Evolutionary conservation across 2,113 vertebrate genomes (phyloP).

Genomic region (zebrafish (Danio rerio)): DNA sequence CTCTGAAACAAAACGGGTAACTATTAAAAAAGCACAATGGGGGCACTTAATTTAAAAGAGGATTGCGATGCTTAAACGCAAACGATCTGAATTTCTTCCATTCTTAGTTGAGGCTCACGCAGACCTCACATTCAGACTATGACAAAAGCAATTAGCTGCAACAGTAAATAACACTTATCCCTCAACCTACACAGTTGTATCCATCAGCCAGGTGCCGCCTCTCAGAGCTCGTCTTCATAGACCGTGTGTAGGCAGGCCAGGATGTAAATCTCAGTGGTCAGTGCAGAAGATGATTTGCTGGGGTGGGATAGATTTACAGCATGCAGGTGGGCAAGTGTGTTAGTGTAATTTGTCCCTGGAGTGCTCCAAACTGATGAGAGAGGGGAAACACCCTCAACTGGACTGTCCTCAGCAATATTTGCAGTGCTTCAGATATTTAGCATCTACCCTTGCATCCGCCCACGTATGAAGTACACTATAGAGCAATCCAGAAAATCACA

Average conservation of each 20-base stretch:
- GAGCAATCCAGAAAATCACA: slow-evolving; percentile 12
- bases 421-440: slow-evolving; percentile 36
- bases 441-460: neutral
- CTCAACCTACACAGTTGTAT: slow-evolving; percentile 5
- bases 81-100: neutral
- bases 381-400: slow-evolving; percentile 16
- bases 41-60: too few relatives aligned
- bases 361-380: slow-evolving; percentile 35
- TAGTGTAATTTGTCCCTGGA: slow-evolving; percentile 50
- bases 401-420: slow-evolving; percentile 38
- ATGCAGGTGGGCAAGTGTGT: slow-evolving; percentile 45
- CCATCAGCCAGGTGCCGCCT: slow-evolving; percentile 10
- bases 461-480: slow-evolving; percentile 7
- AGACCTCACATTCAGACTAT: slow-evolving; percentile 10
- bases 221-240: slow-evolving; percentile 14
- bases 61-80: neutral
- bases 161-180: slow-evolving; percentile 26
- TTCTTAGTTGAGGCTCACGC: neutral
- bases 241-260: slow-evolving; percentile 3
- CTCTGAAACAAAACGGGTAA: too few relatives aligned
- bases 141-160: slow-evolving; percentile 22
- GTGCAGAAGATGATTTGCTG: slow-evolving; percentile 45
- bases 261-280: slow-evolving; percentile 48
- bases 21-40: too few relatives aligned
- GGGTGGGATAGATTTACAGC: slow-evolving; percentile 54